A percentile compares a stretch with the other conserved stretches of the same genome.
Conservation (phyloP, 2,888 invertebrate species). For the Ctena decussata region DNA sequence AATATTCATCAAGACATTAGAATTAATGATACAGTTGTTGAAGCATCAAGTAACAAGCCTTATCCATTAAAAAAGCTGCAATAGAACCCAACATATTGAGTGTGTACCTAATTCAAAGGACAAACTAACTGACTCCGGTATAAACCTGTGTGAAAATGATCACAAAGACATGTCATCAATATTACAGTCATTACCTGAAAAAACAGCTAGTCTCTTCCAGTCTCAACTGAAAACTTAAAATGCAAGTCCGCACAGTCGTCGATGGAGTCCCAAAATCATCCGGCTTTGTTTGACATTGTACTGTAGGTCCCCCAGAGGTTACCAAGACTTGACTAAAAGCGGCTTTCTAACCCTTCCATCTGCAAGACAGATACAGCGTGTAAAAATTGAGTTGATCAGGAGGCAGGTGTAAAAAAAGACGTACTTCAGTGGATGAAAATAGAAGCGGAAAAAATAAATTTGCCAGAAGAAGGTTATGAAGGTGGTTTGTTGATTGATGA, state of each 20-base stretch:
- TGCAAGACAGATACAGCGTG: slow-evolving; percentile 9
- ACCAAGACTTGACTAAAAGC: neutral
- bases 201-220: neutral
- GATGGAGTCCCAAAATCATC: slow-evolving; percentile 13
- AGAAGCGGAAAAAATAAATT: slow-evolving; percentile 40
- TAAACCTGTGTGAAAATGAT: neutral
- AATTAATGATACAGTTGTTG: neutral
- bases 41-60: too few relatives aligned
- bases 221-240: neutral
- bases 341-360: slow-evolving; percentile 12
- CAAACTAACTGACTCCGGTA: neutral
- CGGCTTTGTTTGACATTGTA: slow-evolving; percentile 7
- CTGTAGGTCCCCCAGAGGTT: neutral
- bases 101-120: neutral
- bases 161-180: slow-evolving; percentile 1
- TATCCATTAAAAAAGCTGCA: too few relatives aligned
- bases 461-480: slow-evolving; percentile 53
- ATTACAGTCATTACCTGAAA: slow-evolving; percentile 3
- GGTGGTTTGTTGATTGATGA: slow-evolving; percentile 61
- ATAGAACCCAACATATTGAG: too few relatives aligned
- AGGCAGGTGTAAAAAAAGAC: slow-evolving; percentile 58
- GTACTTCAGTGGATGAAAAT: slow-evolving; percentile 60
- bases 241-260: neutral
- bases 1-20: neutral
- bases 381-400: slow-evolving; percentile 36